A percentile compares a stretch with the other conserved stretches of the same genome.
Conservation (phyloP, 2,797 vertebrate species). For the Rhinatrema bivittatum region DNA sequence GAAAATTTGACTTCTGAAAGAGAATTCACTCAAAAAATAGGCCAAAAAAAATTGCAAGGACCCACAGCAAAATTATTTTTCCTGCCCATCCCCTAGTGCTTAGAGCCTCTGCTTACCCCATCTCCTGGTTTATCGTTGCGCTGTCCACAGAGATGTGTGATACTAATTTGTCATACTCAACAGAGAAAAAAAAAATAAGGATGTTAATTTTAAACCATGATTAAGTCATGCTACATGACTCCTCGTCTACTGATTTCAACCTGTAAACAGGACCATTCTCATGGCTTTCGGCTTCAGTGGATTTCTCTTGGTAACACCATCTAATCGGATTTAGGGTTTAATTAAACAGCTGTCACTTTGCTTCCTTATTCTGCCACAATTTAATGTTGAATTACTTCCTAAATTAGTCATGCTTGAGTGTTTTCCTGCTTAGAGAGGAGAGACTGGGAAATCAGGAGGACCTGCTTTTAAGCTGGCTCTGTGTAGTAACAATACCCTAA, state of each 20-base stretch:
- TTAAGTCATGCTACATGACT: neutral
- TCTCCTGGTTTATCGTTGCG: neutral
- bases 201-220: neutral
- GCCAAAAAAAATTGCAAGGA: too few relatives aligned
- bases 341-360: conserved; percentile 48
- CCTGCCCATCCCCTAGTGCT: too few relatives aligned
- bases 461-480: conserved; percentile 25
- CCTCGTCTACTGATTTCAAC: conserved; percentile 4
- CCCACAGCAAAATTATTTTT: too few relatives aligned
- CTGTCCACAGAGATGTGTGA: neutral
- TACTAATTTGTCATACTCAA: neutral
- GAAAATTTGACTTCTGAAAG: too few relatives aligned
- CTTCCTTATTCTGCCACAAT: conserved; percentile 27
- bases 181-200: neutral
- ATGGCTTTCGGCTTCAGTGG: conserved; percentile 27
- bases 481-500: too few relatives aligned
- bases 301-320: conserved; percentile 33
- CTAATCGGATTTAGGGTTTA: conserved; percentile 37
- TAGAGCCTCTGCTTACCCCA: too few relatives aligned
- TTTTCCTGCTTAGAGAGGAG: conserved; percentile 6
- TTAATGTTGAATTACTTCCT: conserved; percentile 38
- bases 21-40: too few relatives aligned
- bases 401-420: conserved; percentile 27
- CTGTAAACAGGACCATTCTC: conserved; percentile 21
- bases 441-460: conserved; percentile 10